Conservation (phyloP, 2,113 vertebrate genomes). For the Pycnonotus jocosus region DNA sequence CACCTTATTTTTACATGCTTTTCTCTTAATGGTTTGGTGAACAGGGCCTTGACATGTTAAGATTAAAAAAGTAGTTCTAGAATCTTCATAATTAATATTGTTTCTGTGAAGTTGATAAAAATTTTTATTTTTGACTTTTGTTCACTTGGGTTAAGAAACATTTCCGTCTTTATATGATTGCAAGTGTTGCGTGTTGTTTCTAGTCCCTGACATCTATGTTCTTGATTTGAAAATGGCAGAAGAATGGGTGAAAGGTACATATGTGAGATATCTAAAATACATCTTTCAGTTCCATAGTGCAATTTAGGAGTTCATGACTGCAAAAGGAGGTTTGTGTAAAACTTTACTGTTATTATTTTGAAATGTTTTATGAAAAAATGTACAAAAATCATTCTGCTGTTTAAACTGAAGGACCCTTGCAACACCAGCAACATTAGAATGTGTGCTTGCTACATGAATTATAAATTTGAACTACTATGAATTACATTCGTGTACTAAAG, state of each 20-base stretch:
- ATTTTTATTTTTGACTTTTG: not conserved
- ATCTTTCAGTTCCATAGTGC: not conserved
- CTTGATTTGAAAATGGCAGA: not conserved
- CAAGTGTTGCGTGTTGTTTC: not conserved
- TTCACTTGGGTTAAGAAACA: not conserved
- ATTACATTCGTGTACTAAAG: not conserved
- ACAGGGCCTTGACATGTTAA: not conserved
- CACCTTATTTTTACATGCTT: conserved; percentile 7
- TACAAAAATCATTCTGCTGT: not conserved
- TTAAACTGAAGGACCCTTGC: not conserved
- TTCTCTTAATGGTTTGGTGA: conserved; percentile 3
- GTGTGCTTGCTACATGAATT: not conserved
- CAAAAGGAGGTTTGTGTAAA: not conserved
- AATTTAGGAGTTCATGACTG: not conserved
- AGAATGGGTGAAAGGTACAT: not conserved
- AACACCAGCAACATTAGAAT: not conserved
- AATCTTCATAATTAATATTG: not conserved
- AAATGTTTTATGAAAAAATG: not conserved
- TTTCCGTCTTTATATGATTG: not conserved
- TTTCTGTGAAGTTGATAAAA: not conserved
- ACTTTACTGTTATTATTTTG: not conserved
- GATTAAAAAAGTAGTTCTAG: not conserved
- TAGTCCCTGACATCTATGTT: not conserved
- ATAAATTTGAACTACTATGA: not conserved
- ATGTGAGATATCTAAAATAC: not conserved